phyloP scores from a whole-genome alignment of 2,797 vertebrate species.

The Sciaenops ocellatus region DNA sequence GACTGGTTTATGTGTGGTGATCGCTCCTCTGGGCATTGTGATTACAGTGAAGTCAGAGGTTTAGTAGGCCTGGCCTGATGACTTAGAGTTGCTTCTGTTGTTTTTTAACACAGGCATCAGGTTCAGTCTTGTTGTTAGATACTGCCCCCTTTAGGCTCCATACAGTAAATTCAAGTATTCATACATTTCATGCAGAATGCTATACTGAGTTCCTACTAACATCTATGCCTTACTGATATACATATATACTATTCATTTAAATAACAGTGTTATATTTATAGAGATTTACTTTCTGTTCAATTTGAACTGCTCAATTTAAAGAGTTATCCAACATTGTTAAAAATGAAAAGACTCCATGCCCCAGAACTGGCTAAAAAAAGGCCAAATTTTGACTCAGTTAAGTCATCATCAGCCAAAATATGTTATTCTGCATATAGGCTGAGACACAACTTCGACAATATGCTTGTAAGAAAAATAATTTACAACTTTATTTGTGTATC shows the following conservation, averaged over 20 bases:
- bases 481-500: constrained; percentile 12
- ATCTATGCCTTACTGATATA: background rate
- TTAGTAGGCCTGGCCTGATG: background rate
- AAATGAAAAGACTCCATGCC: background rate
- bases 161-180: constrained; percentile 5
- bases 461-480: background rate
- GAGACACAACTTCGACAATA: background rate
- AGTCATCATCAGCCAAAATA: background rate
- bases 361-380: background rate
- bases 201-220: background rate
- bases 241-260: background rate
- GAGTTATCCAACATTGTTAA: background rate
- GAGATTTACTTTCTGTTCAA: background rate
- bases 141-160: constrained; percentile 58
- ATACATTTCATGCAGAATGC: background rate
- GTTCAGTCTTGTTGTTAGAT: constrained; percentile 31
- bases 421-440: background rate
- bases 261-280: background rate
- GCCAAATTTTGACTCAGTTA: background rate
- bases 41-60: background rate
- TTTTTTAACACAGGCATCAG: background rate
- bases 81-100: background rate
- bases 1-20: background rate
- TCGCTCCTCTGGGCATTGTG: background rate
- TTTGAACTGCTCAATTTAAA: background rate